Conservation (phyloP, 2,888 invertebrate species). For the Drosophila affinis region DNA sequence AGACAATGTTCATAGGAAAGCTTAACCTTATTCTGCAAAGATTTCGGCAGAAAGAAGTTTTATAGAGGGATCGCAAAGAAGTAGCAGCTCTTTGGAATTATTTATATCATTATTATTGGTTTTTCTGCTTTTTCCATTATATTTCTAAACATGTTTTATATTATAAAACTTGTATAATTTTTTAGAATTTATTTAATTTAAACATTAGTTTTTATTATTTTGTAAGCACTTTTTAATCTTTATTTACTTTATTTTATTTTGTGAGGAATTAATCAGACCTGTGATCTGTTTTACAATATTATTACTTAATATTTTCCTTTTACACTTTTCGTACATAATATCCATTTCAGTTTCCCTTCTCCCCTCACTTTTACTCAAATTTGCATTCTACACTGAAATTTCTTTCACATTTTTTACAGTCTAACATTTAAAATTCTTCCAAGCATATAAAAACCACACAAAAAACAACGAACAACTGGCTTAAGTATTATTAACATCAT, state of each 20-base stretch:
- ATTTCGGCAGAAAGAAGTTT: too few relatives aligned
- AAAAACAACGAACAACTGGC: conserved; percentile 11
- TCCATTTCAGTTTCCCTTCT: background rate
- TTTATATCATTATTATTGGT: background rate
- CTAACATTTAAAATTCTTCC: conserved; percentile 14
- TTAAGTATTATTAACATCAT: conserved; percentile 40
- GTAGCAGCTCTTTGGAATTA: too few relatives aligned
- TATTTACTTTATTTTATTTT: too few relatives aligned
- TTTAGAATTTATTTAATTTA: background rate
- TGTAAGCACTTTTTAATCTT: too few relatives aligned
- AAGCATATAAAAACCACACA: conserved; percentile 15
- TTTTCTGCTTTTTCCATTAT: background rate
- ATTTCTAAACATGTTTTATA: background rate
- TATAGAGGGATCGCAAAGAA: too few relatives aligned
- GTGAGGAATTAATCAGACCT: too few relatives aligned
- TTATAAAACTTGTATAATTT: background rate
- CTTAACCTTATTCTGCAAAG: too few relatives aligned
- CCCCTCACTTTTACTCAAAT: background rate
- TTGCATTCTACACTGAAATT: background rate
- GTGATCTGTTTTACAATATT: too few relatives aligned
- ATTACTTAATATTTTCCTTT: too few relatives aligned
- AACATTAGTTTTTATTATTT: too few relatives aligned
- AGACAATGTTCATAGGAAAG: too few relatives aligned
- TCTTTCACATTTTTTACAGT: conserved; percentile 10
- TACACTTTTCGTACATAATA: conserved; percentile 6